These are phyloP conservation scores for Ptychodera flava DNA, from an alignment of 35 echinoderm and acorn worm genomes.

Conservation along the genomic window DNA sequence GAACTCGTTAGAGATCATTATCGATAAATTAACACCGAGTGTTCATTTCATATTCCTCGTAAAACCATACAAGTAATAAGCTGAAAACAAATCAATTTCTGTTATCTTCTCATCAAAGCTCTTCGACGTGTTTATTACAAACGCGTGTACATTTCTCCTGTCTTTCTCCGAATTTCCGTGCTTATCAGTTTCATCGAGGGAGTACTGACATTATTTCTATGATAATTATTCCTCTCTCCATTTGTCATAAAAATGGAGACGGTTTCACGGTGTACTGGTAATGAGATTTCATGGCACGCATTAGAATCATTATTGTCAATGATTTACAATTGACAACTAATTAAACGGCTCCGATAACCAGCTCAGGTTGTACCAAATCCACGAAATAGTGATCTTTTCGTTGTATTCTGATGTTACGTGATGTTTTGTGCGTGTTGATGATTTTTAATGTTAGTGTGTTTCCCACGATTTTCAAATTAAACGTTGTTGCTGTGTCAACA, in stretches of 20 bases:
- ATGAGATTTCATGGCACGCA: not conserved
- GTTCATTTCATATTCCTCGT: not conserved
- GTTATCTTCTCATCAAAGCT: not conserved
- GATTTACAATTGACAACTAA: conserved; percentile 2
- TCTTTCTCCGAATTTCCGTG: not conserved
- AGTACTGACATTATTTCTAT: not conserved
- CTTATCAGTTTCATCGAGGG: not conserved
- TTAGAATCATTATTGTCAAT: not conserved
- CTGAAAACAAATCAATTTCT: not conserved
- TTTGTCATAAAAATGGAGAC: not conserved
- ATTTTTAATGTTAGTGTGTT: no score
- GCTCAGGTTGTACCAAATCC: not conserved
- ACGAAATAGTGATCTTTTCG: not conserved
- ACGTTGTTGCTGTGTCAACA: no score
- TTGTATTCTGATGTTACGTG: no score
- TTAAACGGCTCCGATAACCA: not conserved
- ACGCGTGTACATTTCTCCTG: not conserved
- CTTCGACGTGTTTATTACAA: not conserved
- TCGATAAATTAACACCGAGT: not conserved
- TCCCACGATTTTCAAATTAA: no score
- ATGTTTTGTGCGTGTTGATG: no score
- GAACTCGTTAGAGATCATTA: not conserved
- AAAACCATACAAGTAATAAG: not conserved
- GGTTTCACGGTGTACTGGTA: not conserved
- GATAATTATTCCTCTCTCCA: not conserved